These are phyloP conservation scores for Psephotus haematonotus DNA, from an alignment of 2,113 vertebrate genomes.

Conservation along the genomic window DNA sequence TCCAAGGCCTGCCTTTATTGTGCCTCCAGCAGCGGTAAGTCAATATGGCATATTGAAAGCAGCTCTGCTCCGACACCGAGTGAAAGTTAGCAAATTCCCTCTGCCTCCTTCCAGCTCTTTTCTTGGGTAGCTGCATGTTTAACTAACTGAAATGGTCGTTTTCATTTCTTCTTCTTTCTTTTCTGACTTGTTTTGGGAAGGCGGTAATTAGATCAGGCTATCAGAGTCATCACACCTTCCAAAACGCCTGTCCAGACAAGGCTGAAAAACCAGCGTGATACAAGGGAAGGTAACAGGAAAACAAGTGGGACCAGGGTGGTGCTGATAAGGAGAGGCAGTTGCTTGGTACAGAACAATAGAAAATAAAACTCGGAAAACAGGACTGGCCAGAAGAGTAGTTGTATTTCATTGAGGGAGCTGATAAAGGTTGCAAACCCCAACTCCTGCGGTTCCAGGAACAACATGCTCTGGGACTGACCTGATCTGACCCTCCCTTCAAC, in stretches of 20 bases:
- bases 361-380: constrained; percentile 18
- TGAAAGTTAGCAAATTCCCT: constrained; percentile 66
- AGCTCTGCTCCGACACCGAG: neutral
- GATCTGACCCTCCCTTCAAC: neutral
- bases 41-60: constrained; percentile 58
- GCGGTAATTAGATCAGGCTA: neutral
- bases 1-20: constrained; percentile 47
- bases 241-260: neutral
- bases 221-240: neutral
- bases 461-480: neutral
- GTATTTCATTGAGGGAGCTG: neutral
- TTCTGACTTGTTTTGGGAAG: neutral
- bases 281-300: constrained; percentile 44
- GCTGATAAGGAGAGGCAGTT: constrained; percentile 40
- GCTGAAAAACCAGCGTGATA: neutral
- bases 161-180: neutral
- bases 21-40: constrained; percentile 51
- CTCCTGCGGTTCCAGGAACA: neutral
- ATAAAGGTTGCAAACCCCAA: neutral
- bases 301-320: neutral
- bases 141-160: neutral
- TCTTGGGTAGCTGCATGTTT: constrained; percentile 18
- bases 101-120: neutral
- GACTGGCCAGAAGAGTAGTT: neutral
- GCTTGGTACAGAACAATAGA: constrained; percentile 23